Percentiles rank a stretch among this genome's conserved stretches.
Conservation (phyloP, 2,888 invertebrate genomes). For the Mythimna lalbum region DNA sequence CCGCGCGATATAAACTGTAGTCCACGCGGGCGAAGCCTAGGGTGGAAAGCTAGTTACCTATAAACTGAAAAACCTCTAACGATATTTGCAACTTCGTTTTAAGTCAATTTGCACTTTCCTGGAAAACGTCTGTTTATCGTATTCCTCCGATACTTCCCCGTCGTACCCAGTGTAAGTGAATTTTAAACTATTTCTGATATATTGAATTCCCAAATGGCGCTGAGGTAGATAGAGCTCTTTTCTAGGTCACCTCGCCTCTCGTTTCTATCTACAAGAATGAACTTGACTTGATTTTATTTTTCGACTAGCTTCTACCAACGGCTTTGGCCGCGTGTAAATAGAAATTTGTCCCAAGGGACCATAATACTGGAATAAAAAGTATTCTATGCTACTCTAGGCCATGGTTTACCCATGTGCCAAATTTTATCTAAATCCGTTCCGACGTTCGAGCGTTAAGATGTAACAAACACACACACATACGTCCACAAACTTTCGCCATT, state of each 20-base stretch:
- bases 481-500: no score
- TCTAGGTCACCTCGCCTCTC: neutral
- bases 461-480: no score
- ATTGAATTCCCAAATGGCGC: constrained; percentile 1
- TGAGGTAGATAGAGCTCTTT: constrained; percentile 1
- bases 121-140: constrained; percentile 11
- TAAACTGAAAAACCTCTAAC: constrained; percentile 1
- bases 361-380: no score
- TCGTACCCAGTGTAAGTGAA: constrained; percentile 37
- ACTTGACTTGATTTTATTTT: neutral
- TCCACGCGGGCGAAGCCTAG: no score
- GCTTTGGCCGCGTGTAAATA: neutral
- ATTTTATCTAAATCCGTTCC: no score
- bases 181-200: constrained; percentile 43
- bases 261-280: neutral
- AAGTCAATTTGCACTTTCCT: constrained; percentile 2
- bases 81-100: constrained; percentile 8
- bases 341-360: no score
- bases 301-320: no score
- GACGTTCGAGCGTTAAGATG: no score
- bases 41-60: no score
- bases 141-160: neutral
- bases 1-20: no score
- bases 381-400: no score
- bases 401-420: no score